Base-by-base conservation (phyloP, 2,888 invertebrate genomes). In the Orthosia incerta region DNA sequence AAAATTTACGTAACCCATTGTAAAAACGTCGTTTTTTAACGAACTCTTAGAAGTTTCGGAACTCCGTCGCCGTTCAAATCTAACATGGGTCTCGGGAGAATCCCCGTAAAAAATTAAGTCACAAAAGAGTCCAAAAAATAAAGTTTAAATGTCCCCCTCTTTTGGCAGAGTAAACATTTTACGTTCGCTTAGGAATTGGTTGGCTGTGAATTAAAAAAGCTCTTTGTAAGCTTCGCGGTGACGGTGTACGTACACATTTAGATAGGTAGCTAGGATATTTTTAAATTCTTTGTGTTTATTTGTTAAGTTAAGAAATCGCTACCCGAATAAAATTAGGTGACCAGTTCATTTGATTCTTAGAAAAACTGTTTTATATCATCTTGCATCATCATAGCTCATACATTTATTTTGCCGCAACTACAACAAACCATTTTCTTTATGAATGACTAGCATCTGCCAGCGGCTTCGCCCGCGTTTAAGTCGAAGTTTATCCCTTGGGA, bases 101-200 rank as follows among this genome's bases (percentile, higher is more conserved):
- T 91, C 89, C 84, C 90, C 88, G 89, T 93, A 93, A 96, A 96
- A 96, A 96, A 95, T 96, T 95, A 95, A 95, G 91, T 93, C 92
- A 92, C 91, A 92, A 92, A 92, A 92, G 92, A 91, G 87, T 91
- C 90, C 88, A 91, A 95, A 94, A 94, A 94, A 92, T 87, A 93
- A 93, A 94, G 92, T 93, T 92, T 88, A 89, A 93, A 93, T 93
- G 93, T 94, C 93, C 93, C 91, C 89, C 93, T 92, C 92, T 90
- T 90, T 87, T 85, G 89, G 87, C 85, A 91, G 89, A 93, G 93
- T 95, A 95, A 95, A 96, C 95, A 95, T 95, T 95, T 94, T 94
- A 95, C 93, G 93, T 93, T 90, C 91, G 89, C 90, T 93, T 91
- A 89, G 90, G 89, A 91, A 91, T 91, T 90, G 87, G 89, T 88